Conservation (phyloP, 1,140 invertebrate genomes). For the Drosophila fuyamai region DNA sequence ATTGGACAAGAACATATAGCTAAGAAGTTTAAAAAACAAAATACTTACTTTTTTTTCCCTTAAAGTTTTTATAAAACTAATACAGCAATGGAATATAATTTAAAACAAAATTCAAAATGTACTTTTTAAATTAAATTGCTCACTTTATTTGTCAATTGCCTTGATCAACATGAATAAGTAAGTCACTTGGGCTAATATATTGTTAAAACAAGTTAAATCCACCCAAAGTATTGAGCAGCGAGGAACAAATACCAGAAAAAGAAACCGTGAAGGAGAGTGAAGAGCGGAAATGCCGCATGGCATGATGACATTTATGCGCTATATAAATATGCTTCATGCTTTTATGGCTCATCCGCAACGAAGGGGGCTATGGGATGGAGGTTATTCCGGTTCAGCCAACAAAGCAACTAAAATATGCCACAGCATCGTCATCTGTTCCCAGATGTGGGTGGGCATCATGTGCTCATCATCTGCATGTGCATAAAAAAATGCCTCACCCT, state of each 20-base stretch:
- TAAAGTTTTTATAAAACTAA: no score
- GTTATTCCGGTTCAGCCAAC: constrained; percentile 45
- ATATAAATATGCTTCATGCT: constrained; percentile 78
- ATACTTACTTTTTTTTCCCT: no score
- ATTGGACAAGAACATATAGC: no score
- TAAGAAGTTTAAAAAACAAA: no score
- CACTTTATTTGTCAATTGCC: neutral
- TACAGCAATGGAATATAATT: no score
- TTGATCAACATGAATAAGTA: neutral
- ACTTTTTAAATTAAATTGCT: neutral
- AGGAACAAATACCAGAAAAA: constrained; percentile 12
- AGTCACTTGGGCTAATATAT: neutral
- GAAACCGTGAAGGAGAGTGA: neutral
- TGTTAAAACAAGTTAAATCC: neutral
- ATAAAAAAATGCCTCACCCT: constrained; percentile 26
- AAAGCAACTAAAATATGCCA: constrained; percentile 67
- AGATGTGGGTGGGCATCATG: constrained; percentile 37
- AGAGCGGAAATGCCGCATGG: constrained; percentile 58
- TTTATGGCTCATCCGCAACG: constrained; percentile 57
- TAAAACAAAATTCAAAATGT: neutral
- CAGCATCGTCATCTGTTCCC: constrained; percentile 44
- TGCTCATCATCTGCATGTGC: constrained; percentile 54
- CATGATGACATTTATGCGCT: constrained; percentile 79
- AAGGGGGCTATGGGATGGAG: neutral
- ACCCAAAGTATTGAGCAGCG: constrained; percentile 10